These are phyloP conservation scores for Drosophila eohydei DNA, from an alignment of 2,888 invertebrate species.

Conservation along the genomic window DNA sequence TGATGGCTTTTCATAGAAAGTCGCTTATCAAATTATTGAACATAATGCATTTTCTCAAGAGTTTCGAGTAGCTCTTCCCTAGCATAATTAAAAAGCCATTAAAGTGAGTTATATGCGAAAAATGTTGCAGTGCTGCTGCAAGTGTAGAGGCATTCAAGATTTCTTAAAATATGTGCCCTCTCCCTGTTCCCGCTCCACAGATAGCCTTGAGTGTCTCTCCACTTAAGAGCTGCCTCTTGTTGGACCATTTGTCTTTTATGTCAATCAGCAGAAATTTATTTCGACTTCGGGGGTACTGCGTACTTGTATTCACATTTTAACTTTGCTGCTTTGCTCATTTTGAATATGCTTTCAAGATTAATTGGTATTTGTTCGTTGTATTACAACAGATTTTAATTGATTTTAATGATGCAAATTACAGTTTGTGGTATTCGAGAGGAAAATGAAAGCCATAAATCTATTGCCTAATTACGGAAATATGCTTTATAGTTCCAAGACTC, in stretches of 20 bases:
- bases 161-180: background rate
- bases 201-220: constrained; percentile 32
- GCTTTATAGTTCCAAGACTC: background rate
- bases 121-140: constrained; percentile 35
- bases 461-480: constrained; percentile 3
- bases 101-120: constrained; percentile 40
- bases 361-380: constrained; percentile 31
- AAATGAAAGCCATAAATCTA: constrained; percentile 16
- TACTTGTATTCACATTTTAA: constrained; percentile 5
- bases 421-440: background rate
- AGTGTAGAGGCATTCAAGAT: constrained; percentile 23
- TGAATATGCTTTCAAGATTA: constrained; percentile 40
- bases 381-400: constrained; percentile 60
- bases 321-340: constrained; percentile 26
- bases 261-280: constrained; percentile 64
- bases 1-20: constrained; percentile 27
- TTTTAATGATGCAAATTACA: constrained; percentile 40
- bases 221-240: constrained; percentile 10
- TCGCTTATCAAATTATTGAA: constrained; percentile 65
- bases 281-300: constrained; percentile 27
- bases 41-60: constrained; percentile 52
- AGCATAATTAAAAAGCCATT: constrained; percentile 68
- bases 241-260: constrained; percentile 51
- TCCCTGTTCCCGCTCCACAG: background rate
- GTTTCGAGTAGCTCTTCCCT: constrained; percentile 40